Percentiles rank a stretch among this genome's conserved stretches.
Evolutionary conservation across 2,888 invertebrate genomes (phyloP).

Genomic region (Ormyrus pomaceus): DNA sequence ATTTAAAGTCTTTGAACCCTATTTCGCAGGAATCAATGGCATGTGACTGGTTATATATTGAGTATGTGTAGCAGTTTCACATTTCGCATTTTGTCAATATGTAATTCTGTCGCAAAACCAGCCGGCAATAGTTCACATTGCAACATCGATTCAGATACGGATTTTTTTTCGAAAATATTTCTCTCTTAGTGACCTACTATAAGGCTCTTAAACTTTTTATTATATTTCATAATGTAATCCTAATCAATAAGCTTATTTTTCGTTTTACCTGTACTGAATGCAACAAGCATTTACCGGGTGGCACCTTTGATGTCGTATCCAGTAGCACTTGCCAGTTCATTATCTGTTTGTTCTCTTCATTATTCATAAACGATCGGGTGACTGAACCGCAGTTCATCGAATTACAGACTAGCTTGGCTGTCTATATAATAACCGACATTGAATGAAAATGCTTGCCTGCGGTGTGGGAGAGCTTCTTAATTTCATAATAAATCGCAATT

Average conservation of each 20-base stretch:
- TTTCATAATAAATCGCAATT: background rate
- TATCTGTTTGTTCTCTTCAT: background rate
- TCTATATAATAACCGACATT: background rate
- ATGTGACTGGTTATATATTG: background rate
- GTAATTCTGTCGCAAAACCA: no score
- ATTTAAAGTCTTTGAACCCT: constrained; percentile 26
- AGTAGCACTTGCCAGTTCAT: background rate
- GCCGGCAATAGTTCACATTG: no score
- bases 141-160: no score
- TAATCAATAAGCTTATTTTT: background rate
- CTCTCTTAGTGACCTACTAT: no score
- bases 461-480: background rate
- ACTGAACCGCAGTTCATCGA: background rate
- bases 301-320: background rate
- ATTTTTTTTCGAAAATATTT: no score
- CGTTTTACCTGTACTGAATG: background rate
- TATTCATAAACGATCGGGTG: background rate
- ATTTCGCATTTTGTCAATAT: background rate
- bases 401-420: background rate
- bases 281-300: no score
- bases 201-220: no score
- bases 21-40: constrained; percentile 26
- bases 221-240: no score
- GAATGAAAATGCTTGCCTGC: background rate
- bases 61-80: constrained; percentile 9